These are phyloP conservation scores for Choloepus hoffmanni DNA, from an alignment of 2,113 vertebrate species.

Conservation along the genomic window DNA sequence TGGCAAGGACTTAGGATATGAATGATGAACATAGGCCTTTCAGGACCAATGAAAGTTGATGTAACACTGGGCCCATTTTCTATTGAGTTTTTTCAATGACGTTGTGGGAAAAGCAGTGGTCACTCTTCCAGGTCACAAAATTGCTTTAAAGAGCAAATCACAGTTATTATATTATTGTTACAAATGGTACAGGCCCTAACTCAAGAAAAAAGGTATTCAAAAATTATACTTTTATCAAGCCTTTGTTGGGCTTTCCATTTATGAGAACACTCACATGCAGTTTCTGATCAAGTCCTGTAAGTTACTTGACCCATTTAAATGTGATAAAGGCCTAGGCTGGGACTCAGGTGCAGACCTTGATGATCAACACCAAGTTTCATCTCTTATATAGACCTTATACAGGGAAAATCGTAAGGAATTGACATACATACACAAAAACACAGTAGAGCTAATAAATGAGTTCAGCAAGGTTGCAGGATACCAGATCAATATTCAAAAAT, in stretches of 20 bases:
- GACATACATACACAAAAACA: no score
- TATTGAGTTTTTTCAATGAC: constrained; percentile 13
- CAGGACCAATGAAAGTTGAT: not conserved
- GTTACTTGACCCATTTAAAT: not conserved
- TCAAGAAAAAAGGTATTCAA: not conserved
- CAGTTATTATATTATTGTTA: constrained; percentile 7
- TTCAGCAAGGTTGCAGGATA: no score
- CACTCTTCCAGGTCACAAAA: constrained; percentile 28
- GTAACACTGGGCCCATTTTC: not conserved
- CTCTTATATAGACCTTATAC: not conserved
- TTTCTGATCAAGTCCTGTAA: constrained; percentile 36
- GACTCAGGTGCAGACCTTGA: not conserved
- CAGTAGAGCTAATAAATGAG: no score
- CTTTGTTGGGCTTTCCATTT: constrained; percentile 43
- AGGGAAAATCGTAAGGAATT: no score
- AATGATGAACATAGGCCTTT: constrained; percentile 15
- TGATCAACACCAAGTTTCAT: not conserved
- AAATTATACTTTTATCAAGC: constrained; percentile 12
- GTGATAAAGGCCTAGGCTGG: not conserved
- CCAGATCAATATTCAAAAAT: no score
- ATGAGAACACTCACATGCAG: not conserved
- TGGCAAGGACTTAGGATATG: not conserved
- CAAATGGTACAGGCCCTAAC: not conserved
- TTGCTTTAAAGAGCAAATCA: constrained; percentile 18
- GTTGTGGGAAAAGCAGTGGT: not conserved